These are phyloP conservation scores for Prietella phreatophila DNA, from an alignment of 2,113 vertebrate genomes.

Conservation along the genomic window DNA sequence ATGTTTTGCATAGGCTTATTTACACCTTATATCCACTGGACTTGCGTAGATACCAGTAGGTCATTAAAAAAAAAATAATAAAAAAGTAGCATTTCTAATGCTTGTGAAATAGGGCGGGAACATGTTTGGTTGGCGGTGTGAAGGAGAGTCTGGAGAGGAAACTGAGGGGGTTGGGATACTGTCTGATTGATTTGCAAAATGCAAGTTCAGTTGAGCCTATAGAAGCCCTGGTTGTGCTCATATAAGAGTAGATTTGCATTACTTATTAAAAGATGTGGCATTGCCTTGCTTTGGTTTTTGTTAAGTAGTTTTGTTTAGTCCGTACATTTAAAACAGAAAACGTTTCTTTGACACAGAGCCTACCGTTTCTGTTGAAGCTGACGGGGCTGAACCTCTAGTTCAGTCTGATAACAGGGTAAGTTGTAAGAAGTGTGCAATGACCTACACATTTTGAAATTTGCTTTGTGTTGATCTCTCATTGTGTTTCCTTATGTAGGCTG, in stretches of 20 bases:
- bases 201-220: background rate
- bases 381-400: slow-evolving; percentile 19
- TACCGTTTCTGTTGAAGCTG: slow-evolving; percentile 34
- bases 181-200: background rate
- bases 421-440: background rate
- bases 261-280: background rate
- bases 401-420: slow-evolving; percentile 49
- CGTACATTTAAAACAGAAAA: background rate
- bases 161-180: background rate
- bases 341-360: slow-evolving; percentile 50
- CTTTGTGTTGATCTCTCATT: background rate
- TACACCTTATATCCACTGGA: background rate
- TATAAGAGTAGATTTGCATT: background rate
- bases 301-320: background rate
- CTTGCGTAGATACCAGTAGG: no score
- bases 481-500: background rate
- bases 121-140: background rate
- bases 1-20: background rate
- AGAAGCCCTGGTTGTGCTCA: no score
- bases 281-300: background rate
- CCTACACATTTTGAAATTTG: background rate
- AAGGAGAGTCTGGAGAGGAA: background rate
- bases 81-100: no score
- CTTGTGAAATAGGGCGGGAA: background rate
- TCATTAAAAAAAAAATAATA: no score